Base-by-base conservation (phyloP, 92 coral and sea anemone genomes). In the Muricea muricata region DNA sequence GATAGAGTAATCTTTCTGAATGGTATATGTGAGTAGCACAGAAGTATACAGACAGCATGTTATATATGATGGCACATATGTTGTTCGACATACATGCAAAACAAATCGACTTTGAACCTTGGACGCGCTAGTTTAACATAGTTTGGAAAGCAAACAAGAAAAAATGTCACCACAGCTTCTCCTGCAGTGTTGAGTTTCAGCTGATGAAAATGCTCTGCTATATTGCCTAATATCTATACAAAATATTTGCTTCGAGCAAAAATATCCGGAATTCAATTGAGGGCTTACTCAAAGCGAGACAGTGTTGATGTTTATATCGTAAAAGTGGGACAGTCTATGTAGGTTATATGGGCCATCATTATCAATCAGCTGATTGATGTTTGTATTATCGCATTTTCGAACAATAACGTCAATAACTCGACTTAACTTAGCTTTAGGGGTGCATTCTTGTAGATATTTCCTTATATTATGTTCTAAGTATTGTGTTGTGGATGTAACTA, bases 241-340 rank as follows among this genome's bases (percentile, higher is more conserved):
- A 63, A 28, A 39, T 28, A 18, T 63, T 63, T 25, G 28, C 37
- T 40, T 30, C 37, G 6, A 13, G 37, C 37, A 63, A 63, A n/a
- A 39, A 63, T 63, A 28, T 63, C 70, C 70, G 70, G 70, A 57
- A 32, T 63, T 28, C 30, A 63, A 63, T 63, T 63, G 39, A 63
- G 37, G 70, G 31, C 70, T 63, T 29, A 63, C 7, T 21, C 9
- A 28, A 20, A 20, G 9, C 50, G 14, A 45, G 50, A 45, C 1
- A 45, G 50, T 45, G 50, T 45, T 45, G 50, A 45, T 45, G 50
- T 45, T 52, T 52, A 0, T 20, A 17, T 52, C 56, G 7, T 48
- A 48, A 54, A 15, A 20, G 7, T 24, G 68, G 68, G 33, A 24
- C 68, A 15, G 65, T 17, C 65, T 10, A 60, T 60, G 68, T 60